These are phyloP conservation scores for Sesamia nonagrioides DNA, from an alignment of 1,140 invertebrate species.

Conservation along the genomic window DNA sequence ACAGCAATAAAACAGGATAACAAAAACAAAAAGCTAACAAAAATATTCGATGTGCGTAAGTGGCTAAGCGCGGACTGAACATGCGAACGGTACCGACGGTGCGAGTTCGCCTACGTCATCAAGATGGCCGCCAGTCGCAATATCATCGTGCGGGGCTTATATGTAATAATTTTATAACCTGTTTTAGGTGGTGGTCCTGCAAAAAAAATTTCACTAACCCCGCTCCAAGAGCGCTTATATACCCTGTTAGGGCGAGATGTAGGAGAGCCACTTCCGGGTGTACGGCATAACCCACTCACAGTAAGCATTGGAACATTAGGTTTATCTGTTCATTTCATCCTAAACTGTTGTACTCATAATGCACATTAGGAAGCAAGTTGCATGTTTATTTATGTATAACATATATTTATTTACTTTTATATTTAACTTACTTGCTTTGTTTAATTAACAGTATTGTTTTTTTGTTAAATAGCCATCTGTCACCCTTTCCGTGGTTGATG, in stretches of 20 bases:
- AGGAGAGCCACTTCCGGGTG: background rate
- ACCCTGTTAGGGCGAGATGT: background rate
- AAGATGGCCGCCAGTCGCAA: too few species aligned
- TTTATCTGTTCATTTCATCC: background rate
- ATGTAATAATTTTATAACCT: background rate
- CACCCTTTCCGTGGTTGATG: background rate
- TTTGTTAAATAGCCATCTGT: background rate
- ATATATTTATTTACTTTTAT: too few species aligned
- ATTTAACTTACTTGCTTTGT: background rate
- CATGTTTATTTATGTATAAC: background rate
- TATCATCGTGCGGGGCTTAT: too few species aligned
- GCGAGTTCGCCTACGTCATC: too few species aligned
- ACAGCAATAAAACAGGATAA: too few species aligned
- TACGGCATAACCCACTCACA: background rate
- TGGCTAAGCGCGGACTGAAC: too few species aligned
- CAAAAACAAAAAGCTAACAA: too few species aligned
- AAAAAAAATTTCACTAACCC: background rate
- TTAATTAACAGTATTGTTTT: background rate
- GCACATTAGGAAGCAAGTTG: background rate
- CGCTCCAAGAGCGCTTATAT: background rate
- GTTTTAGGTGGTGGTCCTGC: slow-evolving; percentile 3
- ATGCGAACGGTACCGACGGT: too few species aligned
- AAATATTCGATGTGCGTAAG: too few species aligned
- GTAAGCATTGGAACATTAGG: background rate
- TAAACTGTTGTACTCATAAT: background rate